Evolutionary conservation across 2,113 vertebrate species (phyloP), one percentile per base, ranked within the genome.

Genomic region (Octodon degus): DNA sequence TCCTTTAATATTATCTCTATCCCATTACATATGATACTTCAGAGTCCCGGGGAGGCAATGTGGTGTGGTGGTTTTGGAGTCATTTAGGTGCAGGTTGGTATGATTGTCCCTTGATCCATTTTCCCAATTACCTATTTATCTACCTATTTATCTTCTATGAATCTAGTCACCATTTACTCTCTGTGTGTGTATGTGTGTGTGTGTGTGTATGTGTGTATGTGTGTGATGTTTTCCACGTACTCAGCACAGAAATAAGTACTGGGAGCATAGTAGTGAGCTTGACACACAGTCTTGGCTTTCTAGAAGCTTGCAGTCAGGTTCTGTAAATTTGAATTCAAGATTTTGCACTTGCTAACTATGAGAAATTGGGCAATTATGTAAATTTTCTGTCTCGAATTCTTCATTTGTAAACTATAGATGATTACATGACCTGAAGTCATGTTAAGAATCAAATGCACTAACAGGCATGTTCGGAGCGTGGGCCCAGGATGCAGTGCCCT

Each of bases 291-390:
- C 32, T 17, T 77, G 53, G 22, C 10, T 79, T 94, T 74, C 65
- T n/a, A 17, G 82, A 84, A 88, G 12, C 30, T 85, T 85, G 30
- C 14, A 40, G 7, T 77, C 53, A 93, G 65, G 13, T 86, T 58
- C 53, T 72, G 25, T 65, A 70, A 82, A n/a, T 50, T 91, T 90
- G 43, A 95, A 85, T 81, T n/a, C 20, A 65, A 94, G 17, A 4
- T 40, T 67, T 82, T 67, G 72, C 24, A 20, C n/a, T 94, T 70
- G n/a, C 20, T 93, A 43, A 68, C 37, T 94, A 24, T 83, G 24
- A 93, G 62, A 93, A 93, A 86, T 70, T 81, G 87, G 37, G 30
- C 19, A 84, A 87, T 89, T 68, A 30, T 85, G 89, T 89, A 88
- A 67, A 89, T 85, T 68, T 89, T 58, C 79, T 40, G 65, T 53